A percentile compares a stretch with the other conserved stretches of the same genome.
Evolutionary conservation across 2,888 invertebrate species (phyloP).

Genomic region (Trichogramma evanescens): DNA sequence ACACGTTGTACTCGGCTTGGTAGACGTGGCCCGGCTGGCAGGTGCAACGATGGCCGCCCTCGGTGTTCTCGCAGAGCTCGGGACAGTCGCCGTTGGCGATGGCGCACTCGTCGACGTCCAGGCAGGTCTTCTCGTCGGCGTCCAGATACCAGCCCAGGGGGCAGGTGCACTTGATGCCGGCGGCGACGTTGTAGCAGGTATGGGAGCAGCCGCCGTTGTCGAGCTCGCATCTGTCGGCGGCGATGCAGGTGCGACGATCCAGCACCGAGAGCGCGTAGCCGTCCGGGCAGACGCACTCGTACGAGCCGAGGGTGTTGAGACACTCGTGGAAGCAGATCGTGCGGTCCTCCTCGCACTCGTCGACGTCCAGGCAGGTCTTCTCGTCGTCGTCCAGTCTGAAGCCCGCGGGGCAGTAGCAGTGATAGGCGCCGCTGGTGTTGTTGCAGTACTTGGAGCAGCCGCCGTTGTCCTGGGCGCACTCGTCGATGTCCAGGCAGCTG

Average conservation of each 20-base stretch:
- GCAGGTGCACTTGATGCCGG: constrained; percentile 51
- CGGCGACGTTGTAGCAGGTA: constrained; percentile 53
- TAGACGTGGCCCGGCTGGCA: constrained; percentile 51
- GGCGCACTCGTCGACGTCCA: constrained; percentile 44
- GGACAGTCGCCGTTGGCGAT: constrained; percentile 46
- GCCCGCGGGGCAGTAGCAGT: constrained; percentile 53
- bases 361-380: constrained; percentile 43
- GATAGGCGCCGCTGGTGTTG: constrained; percentile 32
- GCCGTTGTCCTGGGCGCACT: constrained; percentile 38
- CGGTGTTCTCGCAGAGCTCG: constrained; percentile 47
- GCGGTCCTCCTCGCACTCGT: constrained; percentile 45
- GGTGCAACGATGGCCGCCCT: constrained; percentile 53
- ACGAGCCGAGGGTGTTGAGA: constrained; percentile 44
- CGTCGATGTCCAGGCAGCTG: constrained; percentile 23
- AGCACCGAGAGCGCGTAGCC: constrained; percentile 34
- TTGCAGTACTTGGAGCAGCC: constrained; percentile 35
- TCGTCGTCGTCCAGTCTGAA: constrained; percentile 43
- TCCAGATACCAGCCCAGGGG: constrained; percentile 46
- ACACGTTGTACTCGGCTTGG: constrained; percentile 26
- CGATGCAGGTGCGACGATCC: constrained; percentile 45
- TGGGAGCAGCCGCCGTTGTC: constrained; percentile 61
- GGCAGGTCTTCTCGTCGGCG: constrained; percentile 35
- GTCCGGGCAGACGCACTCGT: constrained; percentile 42
- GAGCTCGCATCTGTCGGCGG: constrained; percentile 51
- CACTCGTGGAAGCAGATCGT: constrained; percentile 51